phyloP scores from a whole-genome alignment of 2,888 invertebrate species.

The Melipona bicolor region DNA sequence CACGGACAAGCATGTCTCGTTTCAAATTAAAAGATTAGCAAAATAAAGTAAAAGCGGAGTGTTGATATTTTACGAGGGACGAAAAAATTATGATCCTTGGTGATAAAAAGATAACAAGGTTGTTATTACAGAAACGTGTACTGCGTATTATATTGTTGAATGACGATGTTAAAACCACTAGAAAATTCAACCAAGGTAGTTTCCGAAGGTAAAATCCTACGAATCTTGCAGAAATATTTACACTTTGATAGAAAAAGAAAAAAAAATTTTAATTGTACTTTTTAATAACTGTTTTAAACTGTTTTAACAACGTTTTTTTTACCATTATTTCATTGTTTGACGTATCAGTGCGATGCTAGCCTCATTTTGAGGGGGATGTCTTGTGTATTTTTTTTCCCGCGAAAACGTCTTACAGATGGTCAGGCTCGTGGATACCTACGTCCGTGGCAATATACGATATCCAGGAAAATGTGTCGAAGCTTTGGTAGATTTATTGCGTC shows the following conservation, averaged over 20 bases:
- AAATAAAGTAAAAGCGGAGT: background rate
- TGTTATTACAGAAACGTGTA: no score
- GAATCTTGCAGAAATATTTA: background rate
- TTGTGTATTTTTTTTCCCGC: background rate
- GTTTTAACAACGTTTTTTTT: background rate
- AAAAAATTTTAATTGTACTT: no score
- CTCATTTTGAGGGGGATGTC: background rate
- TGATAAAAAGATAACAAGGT: no score
- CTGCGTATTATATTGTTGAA: no score
- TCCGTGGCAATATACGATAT: conserved; percentile 8
- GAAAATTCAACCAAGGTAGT: no score
- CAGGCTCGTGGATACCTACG: background rate
- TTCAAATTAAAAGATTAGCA: background rate
- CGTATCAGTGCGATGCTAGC: background rate
- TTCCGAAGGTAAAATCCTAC: no score
- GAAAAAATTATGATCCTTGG: background rate
- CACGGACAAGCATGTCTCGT: no score
- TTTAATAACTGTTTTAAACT: no score
- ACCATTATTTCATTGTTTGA: background rate
- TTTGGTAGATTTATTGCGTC: conserved; percentile 45
- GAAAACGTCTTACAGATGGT: background rate
- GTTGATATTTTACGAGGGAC: background rate
- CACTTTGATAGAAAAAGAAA: background rate
- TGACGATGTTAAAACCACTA: no score
- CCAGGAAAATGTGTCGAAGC: conserved; percentile 27